Base-by-base conservation (phyloP, 2,113 vertebrate species). In the Hippocampus barbouri region DNA sequence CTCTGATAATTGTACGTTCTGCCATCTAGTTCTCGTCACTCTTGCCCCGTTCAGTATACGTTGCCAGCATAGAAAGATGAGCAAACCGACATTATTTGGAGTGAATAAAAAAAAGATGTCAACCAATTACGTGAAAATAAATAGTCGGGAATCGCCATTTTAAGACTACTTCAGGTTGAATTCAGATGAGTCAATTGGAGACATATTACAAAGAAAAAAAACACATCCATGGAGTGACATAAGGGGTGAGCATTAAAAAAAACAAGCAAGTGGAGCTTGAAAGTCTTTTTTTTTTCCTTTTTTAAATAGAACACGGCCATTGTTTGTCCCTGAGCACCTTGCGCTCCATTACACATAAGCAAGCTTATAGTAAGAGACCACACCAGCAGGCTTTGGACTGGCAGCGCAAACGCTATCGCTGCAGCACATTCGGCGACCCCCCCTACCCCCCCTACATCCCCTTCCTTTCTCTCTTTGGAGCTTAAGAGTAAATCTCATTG, bases 311-410 rank as follows among this genome's bases (percentile, higher is more conserved):
- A 66, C 43, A 45, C 8, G 23, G 41, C 41, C 43, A 8, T n/a
- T 25, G 43, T 45, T 66, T 66, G 64, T 66, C 64, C 64, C 23
- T 8, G 14, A 47, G n/a, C n/a, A 47, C 43, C 64, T 47, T 20
- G 21, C 65, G 63, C 62, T 75, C 38, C 27, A 61, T 54, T 71
- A 61, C 40, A 40, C 63, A 62, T 47, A 66, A 66, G 64, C 43
- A 66, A 47, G 64, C 43, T 16, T 41, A 54, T 56, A 66, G 70
- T 20, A 25, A 60, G 63, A 41, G 65, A 49, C 65, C 59, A 51
- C 75, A 78, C 72, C 65, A n/a, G 54, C 71, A 69, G 57, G 59
- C 67, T 40, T 69, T 61, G 41, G 70, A 74, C 69, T 79, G 64
- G 69, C 70, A 66, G 62, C 59, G 41, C 64, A 34, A 69, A 49